phyloP scores from a whole-genome alignment of 2,113 vertebrate species.

The Plotosus lineatus region DNA sequence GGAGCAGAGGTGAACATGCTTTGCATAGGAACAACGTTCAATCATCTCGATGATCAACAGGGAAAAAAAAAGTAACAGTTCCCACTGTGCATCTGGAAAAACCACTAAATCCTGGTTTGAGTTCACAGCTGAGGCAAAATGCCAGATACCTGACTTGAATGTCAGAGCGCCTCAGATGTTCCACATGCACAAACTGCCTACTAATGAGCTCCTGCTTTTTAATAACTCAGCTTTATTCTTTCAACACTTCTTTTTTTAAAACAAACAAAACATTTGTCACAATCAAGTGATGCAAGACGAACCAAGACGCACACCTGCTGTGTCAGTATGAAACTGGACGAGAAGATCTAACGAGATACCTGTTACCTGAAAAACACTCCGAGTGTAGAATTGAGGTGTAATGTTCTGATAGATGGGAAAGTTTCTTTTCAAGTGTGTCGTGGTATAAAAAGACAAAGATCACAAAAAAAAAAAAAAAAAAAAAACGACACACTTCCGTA shows the following conservation, averaged over 20 bases:
- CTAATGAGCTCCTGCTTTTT: constrained; percentile 40
- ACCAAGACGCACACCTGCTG: constrained; percentile 28
- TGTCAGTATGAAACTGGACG: constrained; percentile 20
- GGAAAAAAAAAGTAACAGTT: neutral
- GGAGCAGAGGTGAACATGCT: constrained; percentile 29
- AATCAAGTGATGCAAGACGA: constrained; percentile 28
- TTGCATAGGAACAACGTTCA: constrained; percentile 19
- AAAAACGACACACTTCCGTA: neutral
- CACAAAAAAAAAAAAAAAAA: neutral
- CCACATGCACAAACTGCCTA: constrained; percentile 12
- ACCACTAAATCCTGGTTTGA: constrained; percentile 14
- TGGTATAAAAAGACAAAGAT: neutral
- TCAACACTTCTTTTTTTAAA: neutral
- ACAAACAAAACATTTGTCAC: constrained; percentile 15
- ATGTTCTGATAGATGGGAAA: neutral
- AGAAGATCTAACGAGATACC: constrained; percentile 24
- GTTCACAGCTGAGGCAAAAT: constrained; percentile 38
- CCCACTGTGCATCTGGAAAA: constrained; percentile 15
- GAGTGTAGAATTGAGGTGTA: neutral
- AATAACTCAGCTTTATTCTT: constrained; percentile 26
- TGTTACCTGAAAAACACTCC: neutral
- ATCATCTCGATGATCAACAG: neutral
- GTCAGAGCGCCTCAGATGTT: constrained; percentile 37
- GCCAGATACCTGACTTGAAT: constrained; percentile 41
- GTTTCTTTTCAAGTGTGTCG: neutral